These are phyloP conservation scores for Caenorhabditis latens DNA, from an alignment of 1,140 invertebrate genomes.

Conservation along the genomic window DNA sequence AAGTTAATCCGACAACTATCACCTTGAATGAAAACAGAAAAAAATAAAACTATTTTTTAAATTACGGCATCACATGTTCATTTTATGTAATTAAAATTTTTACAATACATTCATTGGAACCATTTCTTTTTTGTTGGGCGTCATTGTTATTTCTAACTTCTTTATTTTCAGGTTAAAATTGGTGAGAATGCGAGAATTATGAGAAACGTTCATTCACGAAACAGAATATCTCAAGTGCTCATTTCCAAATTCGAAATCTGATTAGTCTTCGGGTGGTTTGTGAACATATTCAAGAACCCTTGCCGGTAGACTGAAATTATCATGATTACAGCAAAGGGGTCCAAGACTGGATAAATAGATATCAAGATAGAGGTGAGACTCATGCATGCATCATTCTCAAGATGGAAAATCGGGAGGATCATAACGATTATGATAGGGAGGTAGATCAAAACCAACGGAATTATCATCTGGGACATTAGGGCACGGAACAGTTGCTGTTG, in stretches of 20 bases:
- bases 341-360: neutral
- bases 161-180: no score
- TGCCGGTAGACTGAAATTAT: constrained; percentile 12
- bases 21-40: no score
- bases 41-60: no score
- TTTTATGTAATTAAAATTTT: no score
- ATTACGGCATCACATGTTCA: no score
- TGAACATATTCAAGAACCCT: constrained; percentile 12
- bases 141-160: no score
- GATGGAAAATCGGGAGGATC: constrained; percentile 3
- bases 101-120: no score
- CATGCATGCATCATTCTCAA: neutral
- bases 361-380: neutral
- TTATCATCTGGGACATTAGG: constrained; percentile 17
- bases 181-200: no score
- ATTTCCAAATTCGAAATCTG: neutral
- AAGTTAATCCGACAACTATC: no score
- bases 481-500: constrained; percentile 5
- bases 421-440: neutral
- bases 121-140: no score
- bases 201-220: neutral
- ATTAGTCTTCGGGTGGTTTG: neutral
- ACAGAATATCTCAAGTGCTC: neutral
- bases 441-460: neutral
- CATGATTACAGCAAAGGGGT: constrained; percentile 14